These are phyloP conservation scores for Dichetophora obliterata DNA, from an alignment of 2,888 invertebrate species.

Conservation along the genomic window DNA sequence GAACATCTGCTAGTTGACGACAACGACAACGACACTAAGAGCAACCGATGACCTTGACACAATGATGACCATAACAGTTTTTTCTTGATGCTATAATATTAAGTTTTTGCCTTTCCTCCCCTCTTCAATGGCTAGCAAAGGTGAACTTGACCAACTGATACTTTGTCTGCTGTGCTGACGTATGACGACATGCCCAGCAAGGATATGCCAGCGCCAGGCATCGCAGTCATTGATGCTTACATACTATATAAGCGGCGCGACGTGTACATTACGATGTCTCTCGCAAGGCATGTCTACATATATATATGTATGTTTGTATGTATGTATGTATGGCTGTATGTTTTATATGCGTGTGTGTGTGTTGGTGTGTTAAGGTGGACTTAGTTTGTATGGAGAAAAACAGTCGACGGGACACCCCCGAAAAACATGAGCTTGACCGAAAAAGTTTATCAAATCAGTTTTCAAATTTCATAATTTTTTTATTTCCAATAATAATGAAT, in stretches of 20 bases:
- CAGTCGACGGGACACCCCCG: too few species aligned
- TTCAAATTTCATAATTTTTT: too few species aligned
- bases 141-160: conserved; percentile 5
- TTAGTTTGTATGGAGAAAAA: too few species aligned
- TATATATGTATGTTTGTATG: background rate
- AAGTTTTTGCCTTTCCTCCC: background rate
- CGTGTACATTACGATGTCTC: background rate
- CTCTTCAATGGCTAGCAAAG: background rate
- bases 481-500: too few species aligned
- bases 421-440: too few species aligned
- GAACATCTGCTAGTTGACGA: too few species aligned
- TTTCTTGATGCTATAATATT: background rate
- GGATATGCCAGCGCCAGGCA: background rate
- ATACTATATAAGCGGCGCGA: background rate
- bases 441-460: too few species aligned
- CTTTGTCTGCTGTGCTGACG: background rate
- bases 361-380: too few species aligned
- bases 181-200: conserved; percentile 2
- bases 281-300: background rate
- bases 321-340: background rate
- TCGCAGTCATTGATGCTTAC: background rate
- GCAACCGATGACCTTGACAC: conserved; percentile 19
- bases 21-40: too few species aligned
- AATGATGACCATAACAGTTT: conserved; percentile 22
- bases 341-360: background rate